Base-by-base conservation (phyloP, 2,888 invertebrate species). In the Drosophila vallismaia region DNA sequence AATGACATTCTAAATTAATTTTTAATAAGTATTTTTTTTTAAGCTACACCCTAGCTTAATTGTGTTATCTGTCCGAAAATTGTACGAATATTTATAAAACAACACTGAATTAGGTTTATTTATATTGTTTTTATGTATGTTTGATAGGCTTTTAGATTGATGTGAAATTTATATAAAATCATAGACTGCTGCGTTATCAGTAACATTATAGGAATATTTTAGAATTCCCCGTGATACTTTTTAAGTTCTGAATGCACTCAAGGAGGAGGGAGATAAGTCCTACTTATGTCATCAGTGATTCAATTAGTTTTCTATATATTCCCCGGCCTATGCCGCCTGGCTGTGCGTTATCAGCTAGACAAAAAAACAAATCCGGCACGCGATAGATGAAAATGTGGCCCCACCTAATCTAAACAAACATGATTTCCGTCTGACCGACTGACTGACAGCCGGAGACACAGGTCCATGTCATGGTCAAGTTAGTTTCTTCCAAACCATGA, bases 221-320 rank as follows among this genome's bases (percentile, higher is more conserved):
- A 2, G 14, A 42, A 7, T 12, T n/a, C 12, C 12, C 8, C 4
- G 9, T 26, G 10, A 24, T 51, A 51, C 38, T 45, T 28, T 10
- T 14, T 29, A 31, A 9, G 26, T 36, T 31, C 38, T 38, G 9
- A 29, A 66, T 38, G 63, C 63, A 62, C 60, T 14, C 31, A 12
- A 1, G 19, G 19, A 19, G 28, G 31, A 45, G 44, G 24, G 45
- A 33, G 75, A 84, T 73, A 75, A 74, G 62, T 55, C 40, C 49
- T 55, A 58, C 74, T 66, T 78, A 67, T 74, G 67, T 63, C 64
- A 49, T 45, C 54, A 31, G 69, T 79, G 68, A 79, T 67, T 82
- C 59, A 69, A 75, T 58, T 71, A 45, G 55, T 82, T 64, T 68
- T 67, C 66, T 50, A 52, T 49, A 48, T 28, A 28, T 54, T 49